These are phyloP conservation scores for Eidolon helvum DNA, from an alignment of 2,113 vertebrate genomes.

Conservation along the genomic window DNA sequence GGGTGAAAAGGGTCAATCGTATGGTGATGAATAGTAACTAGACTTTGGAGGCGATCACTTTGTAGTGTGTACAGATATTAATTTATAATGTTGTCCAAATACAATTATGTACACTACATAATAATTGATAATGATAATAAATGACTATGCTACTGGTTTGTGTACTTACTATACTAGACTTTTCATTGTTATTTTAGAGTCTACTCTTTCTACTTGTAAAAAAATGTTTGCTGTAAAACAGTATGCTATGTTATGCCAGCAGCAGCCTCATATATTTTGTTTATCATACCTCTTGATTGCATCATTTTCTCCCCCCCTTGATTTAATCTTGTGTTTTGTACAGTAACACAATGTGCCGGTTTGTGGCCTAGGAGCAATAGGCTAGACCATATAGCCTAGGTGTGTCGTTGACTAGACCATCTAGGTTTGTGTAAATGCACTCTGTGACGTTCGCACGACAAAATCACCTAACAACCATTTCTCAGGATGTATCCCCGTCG, in stretches of 20 bases:
- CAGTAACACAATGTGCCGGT: neutral
- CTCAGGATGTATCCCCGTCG: neutral
- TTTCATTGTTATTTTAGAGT: neutral
- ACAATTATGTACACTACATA: neutral
- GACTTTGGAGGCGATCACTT: neutral
- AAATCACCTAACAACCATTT: neutral
- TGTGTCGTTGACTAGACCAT: neutral
- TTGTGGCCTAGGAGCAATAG: neutral
- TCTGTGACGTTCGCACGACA: neutral
- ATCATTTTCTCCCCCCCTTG: neutral
- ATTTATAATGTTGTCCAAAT: neutral
- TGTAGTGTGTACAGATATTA: neutral
- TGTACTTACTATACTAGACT: neutral
- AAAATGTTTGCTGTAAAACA: neutral
- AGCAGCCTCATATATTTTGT: neutral
- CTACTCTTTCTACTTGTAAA: neutral
- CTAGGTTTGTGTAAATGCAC: neutral
- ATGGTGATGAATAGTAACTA: neutral
- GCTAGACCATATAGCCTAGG: neutral
- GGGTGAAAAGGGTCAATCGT: neutral
- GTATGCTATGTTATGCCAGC: neutral
- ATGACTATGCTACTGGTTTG: neutral
- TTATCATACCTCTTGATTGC: neutral
- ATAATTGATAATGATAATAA: neutral
- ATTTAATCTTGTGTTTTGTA: neutral